phyloP scores from a whole-genome alignment of 2,113 vertebrate genomes.

The Scophthalmus maximus region DNA sequence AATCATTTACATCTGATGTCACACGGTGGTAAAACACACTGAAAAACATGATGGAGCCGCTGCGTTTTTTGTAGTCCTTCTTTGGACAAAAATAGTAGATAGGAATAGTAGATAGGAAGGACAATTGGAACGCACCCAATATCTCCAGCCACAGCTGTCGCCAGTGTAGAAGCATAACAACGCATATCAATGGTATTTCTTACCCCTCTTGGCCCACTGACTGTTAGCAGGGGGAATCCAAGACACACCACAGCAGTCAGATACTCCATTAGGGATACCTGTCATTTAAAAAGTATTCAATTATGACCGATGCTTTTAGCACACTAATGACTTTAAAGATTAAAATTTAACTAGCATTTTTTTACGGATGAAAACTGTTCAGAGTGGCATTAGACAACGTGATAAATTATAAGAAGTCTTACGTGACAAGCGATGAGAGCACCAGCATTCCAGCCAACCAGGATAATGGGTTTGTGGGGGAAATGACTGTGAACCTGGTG shows the following conservation, averaged over 20 bases:
- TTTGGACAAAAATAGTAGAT: too few species aligned
- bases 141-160: not conserved
- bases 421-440: constrained; percentile 96
- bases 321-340: not conserved
- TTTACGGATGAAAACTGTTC: not conserved
- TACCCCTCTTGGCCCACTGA: constrained; percentile 95
- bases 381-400: not conserved
- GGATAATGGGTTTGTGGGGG: constrained; percentile 94
- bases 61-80: too few species aligned
- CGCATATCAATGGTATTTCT: constrained; percentile 46
- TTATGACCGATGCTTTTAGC: not conserved
- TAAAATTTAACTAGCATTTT: not conserved
- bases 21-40: too few species aligned
- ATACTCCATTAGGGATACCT: constrained; percentile 97
- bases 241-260: constrained; percentile 95
- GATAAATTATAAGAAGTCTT: constrained; percentile 68
- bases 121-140: not conserved
- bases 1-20: too few species aligned
- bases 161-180: not conserved
- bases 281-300: constrained; percentile 10
- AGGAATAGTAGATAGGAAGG: too few species aligned
- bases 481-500: constrained; percentile 94
- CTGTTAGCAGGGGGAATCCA: constrained; percentile 92
- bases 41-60: too few species aligned
- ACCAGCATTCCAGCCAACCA: constrained; percentile 97